These are phyloP conservation scores for Harpalus rubripes DNA, from an alignment of 2,888 invertebrate genomes.

Conservation along the genomic window DNA sequence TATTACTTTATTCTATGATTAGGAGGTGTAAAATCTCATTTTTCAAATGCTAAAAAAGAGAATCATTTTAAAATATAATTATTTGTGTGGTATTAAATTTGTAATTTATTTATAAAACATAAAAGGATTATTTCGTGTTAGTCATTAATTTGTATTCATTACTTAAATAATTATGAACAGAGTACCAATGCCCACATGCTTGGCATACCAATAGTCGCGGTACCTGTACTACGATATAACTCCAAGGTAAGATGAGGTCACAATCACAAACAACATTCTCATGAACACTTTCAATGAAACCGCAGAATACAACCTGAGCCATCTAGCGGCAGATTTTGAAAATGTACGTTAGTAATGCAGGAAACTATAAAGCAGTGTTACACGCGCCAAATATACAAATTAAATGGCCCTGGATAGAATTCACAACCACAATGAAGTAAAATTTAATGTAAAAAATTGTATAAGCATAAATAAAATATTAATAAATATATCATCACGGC, in stretches of 20 bases:
- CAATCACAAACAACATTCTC: slow-evolving; percentile 49
- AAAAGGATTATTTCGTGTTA: no score
- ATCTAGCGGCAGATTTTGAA: neutral
- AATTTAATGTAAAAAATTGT: no score
- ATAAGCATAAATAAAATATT: no score
- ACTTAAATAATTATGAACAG: slow-evolving; percentile 32
- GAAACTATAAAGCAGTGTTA: neutral
- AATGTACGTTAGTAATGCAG: slow-evolving; percentile 18
- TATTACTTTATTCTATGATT: no score
- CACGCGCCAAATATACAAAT: slow-evolving; percentile 9
- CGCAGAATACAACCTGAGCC: neutral
- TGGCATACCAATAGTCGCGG: slow-evolving; percentile 48
- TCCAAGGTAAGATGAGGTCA: slow-evolving; percentile 60
- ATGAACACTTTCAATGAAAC: slow-evolving; percentile 36
- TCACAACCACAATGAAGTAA: no score
- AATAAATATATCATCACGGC: no score
- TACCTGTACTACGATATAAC: slow-evolving; percentile 48
- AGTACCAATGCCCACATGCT: slow-evolving; percentile 53
- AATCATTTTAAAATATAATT: neutral
- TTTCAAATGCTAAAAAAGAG: neutral
- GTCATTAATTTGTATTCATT: slow-evolving; percentile 17
- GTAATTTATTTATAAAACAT: no score
- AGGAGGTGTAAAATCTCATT: neutral
- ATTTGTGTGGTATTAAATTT: no score
- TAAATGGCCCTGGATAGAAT: neutral